phyloP scores from a whole-genome alignment of 1,140 invertebrate genomes.

The Drosophila bipectinata region DNA sequence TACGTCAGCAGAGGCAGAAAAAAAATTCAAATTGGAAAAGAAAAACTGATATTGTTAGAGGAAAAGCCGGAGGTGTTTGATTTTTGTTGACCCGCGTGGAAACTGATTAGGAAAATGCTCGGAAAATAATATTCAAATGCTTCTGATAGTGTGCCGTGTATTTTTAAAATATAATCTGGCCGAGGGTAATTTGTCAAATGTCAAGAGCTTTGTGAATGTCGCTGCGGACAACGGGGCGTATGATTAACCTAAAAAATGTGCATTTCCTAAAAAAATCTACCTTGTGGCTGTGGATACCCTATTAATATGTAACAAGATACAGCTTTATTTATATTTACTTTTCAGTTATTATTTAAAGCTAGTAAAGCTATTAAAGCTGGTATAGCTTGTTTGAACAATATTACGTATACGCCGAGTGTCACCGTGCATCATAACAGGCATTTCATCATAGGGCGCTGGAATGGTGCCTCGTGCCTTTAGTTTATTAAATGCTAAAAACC shows the following conservation, averaged over 20 bases:
- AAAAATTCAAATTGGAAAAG: background rate
- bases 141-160: constrained; percentile 18
- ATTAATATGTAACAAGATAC: background rate
- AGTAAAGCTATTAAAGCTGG: no score
- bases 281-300: background rate
- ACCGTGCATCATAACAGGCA: constrained; percentile 20
- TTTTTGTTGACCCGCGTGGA: constrained; percentile 32
- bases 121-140: constrained; percentile 21
- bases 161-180: constrained; percentile 17
- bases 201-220: constrained; percentile 24
- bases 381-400: constrained; percentile 3
- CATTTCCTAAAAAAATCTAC: background rate
- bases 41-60: constrained; percentile 29
- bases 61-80: constrained; percentile 28
- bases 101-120: constrained; percentile 30
- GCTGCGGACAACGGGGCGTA: constrained; percentile 50
- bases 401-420: constrained; percentile 36
- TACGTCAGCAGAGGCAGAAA: constrained; percentile 43
- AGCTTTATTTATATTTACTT: background rate
- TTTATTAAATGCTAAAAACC: constrained; percentile 39
- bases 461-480: constrained; percentile 17
- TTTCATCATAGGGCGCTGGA: constrained; percentile 33
- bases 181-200: constrained; percentile 48
- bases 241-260: constrained; percentile 13
- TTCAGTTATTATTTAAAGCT: no score